Conservation (phyloP, 2,888 invertebrate species). For the Drosophila pseudotakahashii region DNA sequence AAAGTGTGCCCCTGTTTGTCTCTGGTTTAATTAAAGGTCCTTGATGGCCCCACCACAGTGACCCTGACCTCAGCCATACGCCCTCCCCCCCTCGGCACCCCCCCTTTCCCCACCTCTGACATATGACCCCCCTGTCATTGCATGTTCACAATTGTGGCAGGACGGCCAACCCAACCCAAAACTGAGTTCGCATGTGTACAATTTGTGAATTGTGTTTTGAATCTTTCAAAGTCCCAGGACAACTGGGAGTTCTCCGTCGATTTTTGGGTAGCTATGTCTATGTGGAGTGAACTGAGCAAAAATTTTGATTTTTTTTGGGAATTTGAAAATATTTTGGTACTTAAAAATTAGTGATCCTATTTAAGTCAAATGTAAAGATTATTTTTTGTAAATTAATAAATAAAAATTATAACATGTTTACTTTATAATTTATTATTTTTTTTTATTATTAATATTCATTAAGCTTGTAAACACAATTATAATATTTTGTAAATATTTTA, state of each 20-base stretch:
- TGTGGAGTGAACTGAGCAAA: neutral
- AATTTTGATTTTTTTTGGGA: no score
- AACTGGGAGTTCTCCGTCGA: neutral
- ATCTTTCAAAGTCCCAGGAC: constrained; percentile 38
- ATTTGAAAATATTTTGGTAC: no score
- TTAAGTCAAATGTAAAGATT: no score
- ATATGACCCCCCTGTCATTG: constrained; percentile 11
- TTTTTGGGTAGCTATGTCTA: neutral
- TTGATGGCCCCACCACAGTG: neutral
- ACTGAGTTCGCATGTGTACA: constrained; percentile 13
- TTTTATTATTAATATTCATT: no score
- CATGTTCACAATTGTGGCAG: constrained; percentile 31
- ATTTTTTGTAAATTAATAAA: no score
- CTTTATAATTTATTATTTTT: no score
- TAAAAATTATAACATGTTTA: no score
- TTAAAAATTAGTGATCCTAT: no score
- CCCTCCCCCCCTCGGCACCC: neutral
- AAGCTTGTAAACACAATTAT: no score
- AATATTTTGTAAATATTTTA: no score
- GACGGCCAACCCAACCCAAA: constrained; percentile 4
- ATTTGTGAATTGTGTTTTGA: constrained; percentile 50
- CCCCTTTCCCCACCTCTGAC: neutral
- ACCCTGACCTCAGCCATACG: constrained; percentile 8
- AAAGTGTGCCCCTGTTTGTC: constrained; percentile 9
- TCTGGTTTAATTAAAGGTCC: constrained; percentile 42